phyloP scores from a whole-genome alignment of 2,888 invertebrate genomes.

The Pterobdella sp. region DNA sequence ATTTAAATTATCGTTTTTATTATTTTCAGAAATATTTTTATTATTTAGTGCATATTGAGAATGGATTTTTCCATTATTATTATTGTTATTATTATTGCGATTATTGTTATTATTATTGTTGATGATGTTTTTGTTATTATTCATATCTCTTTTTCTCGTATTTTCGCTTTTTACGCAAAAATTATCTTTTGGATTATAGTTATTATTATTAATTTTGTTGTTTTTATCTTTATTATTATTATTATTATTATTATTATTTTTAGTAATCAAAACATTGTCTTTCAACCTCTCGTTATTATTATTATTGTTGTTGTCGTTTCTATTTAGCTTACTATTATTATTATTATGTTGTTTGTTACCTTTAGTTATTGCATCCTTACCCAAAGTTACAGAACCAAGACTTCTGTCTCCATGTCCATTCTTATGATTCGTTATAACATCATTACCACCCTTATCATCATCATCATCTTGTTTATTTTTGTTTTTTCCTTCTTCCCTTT shows the following conservation, averaged over 20 bases:
- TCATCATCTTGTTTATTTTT: background rate
- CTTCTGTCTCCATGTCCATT: background rate
- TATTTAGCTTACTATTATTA: background rate
- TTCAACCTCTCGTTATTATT: background rate
- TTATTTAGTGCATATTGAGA: background rate
- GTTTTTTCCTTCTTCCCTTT: background rate
- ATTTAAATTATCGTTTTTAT: too few species aligned
- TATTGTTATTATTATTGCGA: constrained; percentile 1
- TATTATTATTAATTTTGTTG: background rate
- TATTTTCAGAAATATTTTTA: too few species aligned
- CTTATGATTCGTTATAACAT: background rate
- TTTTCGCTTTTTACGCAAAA: background rate
- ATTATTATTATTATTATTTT: constrained; percentile 14
- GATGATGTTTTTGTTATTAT: background rate
- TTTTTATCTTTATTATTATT: background rate
- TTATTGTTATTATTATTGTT: constrained; percentile 15
- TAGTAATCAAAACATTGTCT: background rate
- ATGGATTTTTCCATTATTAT: background rate
- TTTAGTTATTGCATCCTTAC: background rate
- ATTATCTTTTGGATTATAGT: background rate
- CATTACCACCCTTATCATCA: background rate
- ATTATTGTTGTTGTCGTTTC: background rate
- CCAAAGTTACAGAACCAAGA: background rate
- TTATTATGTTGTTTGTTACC: background rate
- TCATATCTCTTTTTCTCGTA: background rate